A percentile compares a stretch with the other conserved stretches of the same genome.
These are phyloP conservation scores for Callithrix jacchus DNA, from an alignment of 2,113 vertebrate species.

Conservation along the genomic window DNA sequence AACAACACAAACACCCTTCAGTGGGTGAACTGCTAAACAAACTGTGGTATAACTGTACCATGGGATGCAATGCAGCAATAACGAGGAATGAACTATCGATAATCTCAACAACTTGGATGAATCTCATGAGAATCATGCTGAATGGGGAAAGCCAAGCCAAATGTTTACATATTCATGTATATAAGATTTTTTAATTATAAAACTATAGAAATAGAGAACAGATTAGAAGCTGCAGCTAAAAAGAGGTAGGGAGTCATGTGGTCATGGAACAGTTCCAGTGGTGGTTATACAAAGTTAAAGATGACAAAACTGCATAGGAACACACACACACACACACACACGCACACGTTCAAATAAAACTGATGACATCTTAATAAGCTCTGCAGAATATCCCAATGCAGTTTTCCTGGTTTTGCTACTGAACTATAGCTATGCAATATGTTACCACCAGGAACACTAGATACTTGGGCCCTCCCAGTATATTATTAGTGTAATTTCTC, in stretches of 20 bases:
- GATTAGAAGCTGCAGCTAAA: neutral
- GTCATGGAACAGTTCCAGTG: neutral
- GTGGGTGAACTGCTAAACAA: neutral
- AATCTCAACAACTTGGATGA: neutral
- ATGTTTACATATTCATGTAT: neutral
- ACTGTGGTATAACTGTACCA: neutral
- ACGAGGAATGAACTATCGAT: neutral
- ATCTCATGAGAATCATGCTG: neutral
- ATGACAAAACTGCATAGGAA: neutral
- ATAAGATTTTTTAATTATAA: neutral
- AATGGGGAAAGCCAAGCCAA: neutral
- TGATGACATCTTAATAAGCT: neutral
- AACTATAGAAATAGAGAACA: neutral
- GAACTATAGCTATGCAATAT: neutral
- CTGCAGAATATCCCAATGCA: neutral
- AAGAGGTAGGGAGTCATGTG: neutral
- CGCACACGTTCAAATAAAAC: neutral
- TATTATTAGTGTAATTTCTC: neutral
- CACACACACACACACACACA: neutral
- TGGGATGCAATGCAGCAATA: neutral
- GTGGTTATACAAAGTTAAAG: neutral
- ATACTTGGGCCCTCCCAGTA: neutral
- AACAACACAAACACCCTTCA: neutral
- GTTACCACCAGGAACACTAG: neutral
- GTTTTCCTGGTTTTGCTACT: neutral